Evolutionary conservation across 92 coral and sea anemone genomes (phyloP), one percentile per base, ranked within the genome.

Genomic region (Zoanthus gigantus): DNA sequence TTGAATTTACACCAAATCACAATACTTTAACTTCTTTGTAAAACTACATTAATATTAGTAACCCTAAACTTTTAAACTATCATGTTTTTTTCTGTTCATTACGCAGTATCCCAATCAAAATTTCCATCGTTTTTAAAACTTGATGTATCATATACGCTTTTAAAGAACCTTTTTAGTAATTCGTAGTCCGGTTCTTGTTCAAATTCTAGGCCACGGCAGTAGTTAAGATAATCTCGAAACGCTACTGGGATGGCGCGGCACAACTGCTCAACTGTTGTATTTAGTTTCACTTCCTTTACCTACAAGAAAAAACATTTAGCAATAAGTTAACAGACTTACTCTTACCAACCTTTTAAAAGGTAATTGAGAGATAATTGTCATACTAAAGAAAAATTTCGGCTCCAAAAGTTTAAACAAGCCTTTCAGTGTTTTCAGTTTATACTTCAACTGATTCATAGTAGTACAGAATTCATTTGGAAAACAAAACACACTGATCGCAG

Each of bases 111-210:
- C 96, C 96, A 94, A 57, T 94, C 96, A 71, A 92, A 94, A 46
- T 53, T 80, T 12, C 94, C 92, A 79, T 94, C 89, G 16, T 78
- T 87, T 45, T 94, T 87, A 48, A 75, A 79, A 54, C 90, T 86
- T 37, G 82, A 76, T 42, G 83, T 79, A 17, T 34, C 74, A 13
- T 88, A 87, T 84, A 94, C 50, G 87, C 87, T 90, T 11, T 69
- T 68, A 78, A 94, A 92, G 32, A 92, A 68, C 18, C 87, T 93
- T 90, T 83, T 92, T 44, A 94, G 73, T 28, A 71, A 85, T 60
- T 71, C 88, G 76, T 94, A 94, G 80, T 94, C 92, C 6, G 96
- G 96, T 45, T 84, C 90, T 53, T 94, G 94, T 13, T 92, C 92
- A 84, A 91, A 94, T 54, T 91, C 76, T 71, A 94, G 71, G 60